Evolutionary conservation across 2,797 vertebrate species (phyloP).

Genomic region (Taenioides sp.): DNA sequence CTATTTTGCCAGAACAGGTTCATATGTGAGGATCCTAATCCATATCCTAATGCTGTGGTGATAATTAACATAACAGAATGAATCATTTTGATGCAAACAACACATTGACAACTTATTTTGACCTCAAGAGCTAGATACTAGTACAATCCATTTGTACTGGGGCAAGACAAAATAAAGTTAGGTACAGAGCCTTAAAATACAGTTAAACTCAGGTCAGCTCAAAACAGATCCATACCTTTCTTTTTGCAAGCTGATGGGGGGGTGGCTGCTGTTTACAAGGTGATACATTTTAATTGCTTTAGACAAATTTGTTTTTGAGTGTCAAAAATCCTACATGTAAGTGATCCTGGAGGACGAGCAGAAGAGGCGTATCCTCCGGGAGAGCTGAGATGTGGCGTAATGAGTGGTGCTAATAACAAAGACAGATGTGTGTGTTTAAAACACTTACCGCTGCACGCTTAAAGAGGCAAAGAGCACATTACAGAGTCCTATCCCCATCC

Average conservation of each 20-base stretch:
- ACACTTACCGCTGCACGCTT: slow-evolving; percentile 82
- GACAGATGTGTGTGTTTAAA: slow-evolving; percentile 87
- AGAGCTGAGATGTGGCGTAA: slow-evolving; percentile 76
- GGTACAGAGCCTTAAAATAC: no score
- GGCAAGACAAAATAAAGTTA: no score
- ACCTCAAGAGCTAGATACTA: no score
- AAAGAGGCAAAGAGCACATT: slow-evolving; percentile 84
- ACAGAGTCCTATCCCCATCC: slow-evolving; percentile 75
- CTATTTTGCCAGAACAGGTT: no score
- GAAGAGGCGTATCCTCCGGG: slow-evolving; percentile 81
- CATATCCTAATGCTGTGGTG: no score
- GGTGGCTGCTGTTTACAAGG: slow-evolving; percentile 69
- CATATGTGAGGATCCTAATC: no score
- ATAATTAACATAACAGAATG: no score
- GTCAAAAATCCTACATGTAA: slow-evolving; percentile 79
- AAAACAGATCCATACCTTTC: slow-evolving; percentile 37
- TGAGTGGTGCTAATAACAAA: slow-evolving; percentile 84
- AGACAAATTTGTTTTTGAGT: slow-evolving; percentile 83
- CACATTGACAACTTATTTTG: no score
- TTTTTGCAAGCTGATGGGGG: slow-evolving; percentile 27
- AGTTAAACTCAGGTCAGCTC: background rate
- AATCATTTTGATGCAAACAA: no score
- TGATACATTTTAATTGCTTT: slow-evolving; percentile 83
- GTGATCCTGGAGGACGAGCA: slow-evolving; percentile 79
- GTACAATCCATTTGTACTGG: no score